Evolutionary conservation across 2,797 vertebrate species (phyloP).

Genomic region (Serranus cabrilla): DNA sequence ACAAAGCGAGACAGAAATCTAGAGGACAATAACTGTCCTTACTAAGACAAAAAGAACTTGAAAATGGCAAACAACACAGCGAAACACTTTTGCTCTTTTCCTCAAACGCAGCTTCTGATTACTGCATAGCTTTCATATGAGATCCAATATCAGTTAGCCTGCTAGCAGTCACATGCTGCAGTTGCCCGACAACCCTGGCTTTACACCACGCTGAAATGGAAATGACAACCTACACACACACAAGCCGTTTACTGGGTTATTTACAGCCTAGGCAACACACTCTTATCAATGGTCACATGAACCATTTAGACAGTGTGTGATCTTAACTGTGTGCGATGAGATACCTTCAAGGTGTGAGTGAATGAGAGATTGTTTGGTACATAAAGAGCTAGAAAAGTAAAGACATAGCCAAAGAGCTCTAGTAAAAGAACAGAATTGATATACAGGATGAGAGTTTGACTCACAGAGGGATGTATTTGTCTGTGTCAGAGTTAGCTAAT

Average conservation of each 20-base stretch:
- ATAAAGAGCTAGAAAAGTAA: neutral
- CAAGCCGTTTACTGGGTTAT: slow-evolving; percentile 51
- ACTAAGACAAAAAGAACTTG: slow-evolving; percentile 10
- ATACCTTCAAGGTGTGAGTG: neutral
- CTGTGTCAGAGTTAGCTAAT: slow-evolving; percentile 22
- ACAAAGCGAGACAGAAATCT: slow-evolving; percentile 21
- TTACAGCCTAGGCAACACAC: slow-evolving; percentile 38
- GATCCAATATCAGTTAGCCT: slow-evolving; percentile 36
- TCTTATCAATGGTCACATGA: slow-evolving; percentile 52
- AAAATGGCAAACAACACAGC: neutral
- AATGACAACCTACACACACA: slow-evolving; percentile 27
- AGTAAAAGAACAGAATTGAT: neutral
- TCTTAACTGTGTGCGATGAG: neutral
- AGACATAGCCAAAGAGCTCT: neutral
- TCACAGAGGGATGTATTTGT: slow-evolving; percentile 5
- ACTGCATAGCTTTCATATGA: slow-evolving; percentile 33
- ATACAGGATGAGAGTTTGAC: neutral
- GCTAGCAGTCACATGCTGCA: slow-evolving; percentile 59
- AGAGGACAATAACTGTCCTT: slow-evolving; percentile 21
- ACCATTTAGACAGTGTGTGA: slow-evolving; percentile 15
- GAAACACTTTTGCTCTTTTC: neutral
- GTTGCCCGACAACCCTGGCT: slow-evolving; percentile 50
- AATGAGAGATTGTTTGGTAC: neutral
- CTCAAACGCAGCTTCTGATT: neutral
- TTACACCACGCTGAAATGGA: slow-evolving; percentile 45